Conservation (phyloP, 2,113 vertebrate genomes). For the Malurus melanocephalus region DNA sequence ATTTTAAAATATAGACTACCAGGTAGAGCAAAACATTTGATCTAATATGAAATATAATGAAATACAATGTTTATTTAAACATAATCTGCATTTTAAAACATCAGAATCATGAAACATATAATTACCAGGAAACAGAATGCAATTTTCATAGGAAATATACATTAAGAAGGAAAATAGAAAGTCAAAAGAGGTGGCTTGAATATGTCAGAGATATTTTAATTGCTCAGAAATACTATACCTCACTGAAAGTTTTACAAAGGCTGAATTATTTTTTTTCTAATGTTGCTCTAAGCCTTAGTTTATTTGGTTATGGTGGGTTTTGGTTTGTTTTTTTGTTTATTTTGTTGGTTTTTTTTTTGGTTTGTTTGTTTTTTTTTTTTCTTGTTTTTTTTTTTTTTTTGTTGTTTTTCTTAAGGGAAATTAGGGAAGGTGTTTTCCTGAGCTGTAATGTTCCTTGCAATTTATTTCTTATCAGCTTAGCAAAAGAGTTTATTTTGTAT, state of each 20-base stretch:
- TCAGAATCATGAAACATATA: not conserved
- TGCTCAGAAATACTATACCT: not conserved
- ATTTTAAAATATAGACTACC: not conserved
- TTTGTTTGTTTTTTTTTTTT: no score
- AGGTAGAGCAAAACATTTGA: not conserved
- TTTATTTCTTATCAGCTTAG: not conserved
- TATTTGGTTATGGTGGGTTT: not conserved
- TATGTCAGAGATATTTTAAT: not conserved
- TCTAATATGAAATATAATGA: not conserved
- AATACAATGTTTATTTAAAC: not conserved
- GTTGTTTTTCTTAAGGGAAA: not conserved
- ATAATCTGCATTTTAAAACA: not conserved
- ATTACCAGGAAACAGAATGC: not conserved
- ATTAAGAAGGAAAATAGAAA: not conserved
- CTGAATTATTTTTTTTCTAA: not conserved
- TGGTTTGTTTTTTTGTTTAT: not conserved
- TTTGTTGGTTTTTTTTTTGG: not conserved
- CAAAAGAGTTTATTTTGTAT: not conserved
- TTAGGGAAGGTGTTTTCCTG: not conserved
- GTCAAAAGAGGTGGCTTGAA: not conserved
- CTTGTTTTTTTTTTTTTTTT: not conserved
- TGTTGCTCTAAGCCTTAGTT: not conserved
- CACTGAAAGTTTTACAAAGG: not conserved
- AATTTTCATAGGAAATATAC: not conserved
- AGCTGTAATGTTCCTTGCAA: not conserved